phyloP scores from a whole-genome alignment of 1,140 invertebrate species.

The Drosophila willistoni region DNA sequence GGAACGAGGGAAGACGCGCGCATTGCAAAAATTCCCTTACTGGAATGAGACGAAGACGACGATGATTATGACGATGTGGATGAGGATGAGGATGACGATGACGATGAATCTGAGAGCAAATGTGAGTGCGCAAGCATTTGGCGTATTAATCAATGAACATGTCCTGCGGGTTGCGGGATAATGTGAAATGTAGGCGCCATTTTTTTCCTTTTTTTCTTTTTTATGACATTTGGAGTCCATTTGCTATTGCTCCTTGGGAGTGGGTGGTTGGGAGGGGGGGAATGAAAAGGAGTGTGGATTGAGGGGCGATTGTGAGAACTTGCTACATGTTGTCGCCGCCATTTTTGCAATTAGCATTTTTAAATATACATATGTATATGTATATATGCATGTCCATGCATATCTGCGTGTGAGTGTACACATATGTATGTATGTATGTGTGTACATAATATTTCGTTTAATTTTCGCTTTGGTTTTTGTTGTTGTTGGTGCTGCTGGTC shows the following conservation, averaged over 20 bases:
- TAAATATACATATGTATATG: conserved; percentile 38
- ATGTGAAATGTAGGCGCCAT: conserved; percentile 1
- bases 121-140: conserved; percentile 58
- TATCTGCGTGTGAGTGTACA: no score
- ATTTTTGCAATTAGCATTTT: conserved; percentile 70
- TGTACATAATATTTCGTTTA: conserved; percentile 33
- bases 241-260: conserved; percentile 33
- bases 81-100: conserved; percentile 10
- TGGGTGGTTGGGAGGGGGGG: not conserved
- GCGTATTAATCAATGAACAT: conserved; percentile 76
- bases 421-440: not conserved
- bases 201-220: conserved; percentile 13
- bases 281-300: not conserved
- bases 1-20: conserved; percentile 14
- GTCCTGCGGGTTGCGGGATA: conserved; percentile 55
- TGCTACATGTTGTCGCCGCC: conserved; percentile 38
- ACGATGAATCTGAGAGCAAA: conserved; percentile 56
- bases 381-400: not conserved
- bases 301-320: not conserved
- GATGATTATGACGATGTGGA: conserved; percentile 28
- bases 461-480: conserved; percentile 48
- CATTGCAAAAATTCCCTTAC: conserved; percentile 42
- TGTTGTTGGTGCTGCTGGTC: conserved; percentile 35
- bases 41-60: conserved; percentile 46
- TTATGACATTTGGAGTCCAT: conserved; percentile 42